Evolutionary conservation across 2,888 invertebrate species (phyloP).

Genomic region (Microplitis manilae): DNA sequence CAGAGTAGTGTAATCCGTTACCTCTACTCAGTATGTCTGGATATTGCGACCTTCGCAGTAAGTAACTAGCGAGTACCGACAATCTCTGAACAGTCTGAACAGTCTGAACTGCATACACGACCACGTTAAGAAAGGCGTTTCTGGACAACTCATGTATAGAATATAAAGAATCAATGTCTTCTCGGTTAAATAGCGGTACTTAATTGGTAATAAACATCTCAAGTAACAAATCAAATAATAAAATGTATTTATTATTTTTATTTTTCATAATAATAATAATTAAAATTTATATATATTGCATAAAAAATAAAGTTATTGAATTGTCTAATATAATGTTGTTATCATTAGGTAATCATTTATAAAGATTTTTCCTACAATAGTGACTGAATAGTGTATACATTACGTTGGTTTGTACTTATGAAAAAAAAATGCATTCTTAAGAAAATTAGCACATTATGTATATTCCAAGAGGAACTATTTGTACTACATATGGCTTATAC

Average conservation of each 20-base stretch:
- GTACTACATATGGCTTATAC: conserved; percentile 30
- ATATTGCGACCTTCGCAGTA: conserved; percentile 28
- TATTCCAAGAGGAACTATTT: conserved; percentile 21
- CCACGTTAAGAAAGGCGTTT: conserved; percentile 35
- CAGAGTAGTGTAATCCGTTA: conserved; percentile 20
- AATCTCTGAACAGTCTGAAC: no score
- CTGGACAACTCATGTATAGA: conserved; percentile 28
- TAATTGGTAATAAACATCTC: conserved; percentile 2
- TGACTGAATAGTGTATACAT: not conserved
- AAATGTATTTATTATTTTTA: not conserved
- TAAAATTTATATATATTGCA: not conserved
- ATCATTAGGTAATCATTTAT: conserved; percentile 36
- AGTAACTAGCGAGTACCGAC: conserved; percentile 7
- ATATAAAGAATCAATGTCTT: conserved; percentile 30
- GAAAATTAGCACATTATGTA: conserved; percentile 39
- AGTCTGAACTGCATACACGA: conserved; percentile 33
- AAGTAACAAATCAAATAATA: not conserved
- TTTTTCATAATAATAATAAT: not conserved
- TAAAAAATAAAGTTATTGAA: no score
- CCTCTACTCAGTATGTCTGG: conserved; percentile 16
- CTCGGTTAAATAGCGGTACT: conserved; percentile 30
- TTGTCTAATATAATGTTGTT: conserved; percentile 23
- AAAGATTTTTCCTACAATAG: conserved; percentile 22
- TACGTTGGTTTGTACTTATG: not conserved
- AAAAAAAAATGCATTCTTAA: conserved; percentile 38